phyloP scores from a whole-genome alignment of 1,140 invertebrate species.

The Nomia melanderi region DNA sequence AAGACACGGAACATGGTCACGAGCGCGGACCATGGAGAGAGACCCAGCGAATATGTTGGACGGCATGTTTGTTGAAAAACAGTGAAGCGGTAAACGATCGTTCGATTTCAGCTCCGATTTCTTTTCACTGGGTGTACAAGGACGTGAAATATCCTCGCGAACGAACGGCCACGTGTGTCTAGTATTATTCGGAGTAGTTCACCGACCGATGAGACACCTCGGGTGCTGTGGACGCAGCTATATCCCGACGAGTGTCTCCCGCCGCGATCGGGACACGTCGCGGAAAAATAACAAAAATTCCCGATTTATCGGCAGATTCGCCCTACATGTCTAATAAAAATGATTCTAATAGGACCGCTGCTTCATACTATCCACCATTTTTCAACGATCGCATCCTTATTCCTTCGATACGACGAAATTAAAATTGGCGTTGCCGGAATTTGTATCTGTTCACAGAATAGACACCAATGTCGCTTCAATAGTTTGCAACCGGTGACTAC shows the following conservation, averaged over 20 bases:
- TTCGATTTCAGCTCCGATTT: conserved; percentile 22
- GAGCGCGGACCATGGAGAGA: conserved; percentile 67
- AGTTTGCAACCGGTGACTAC: conserved; percentile 43
- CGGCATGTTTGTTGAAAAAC: conserved; percentile 42
- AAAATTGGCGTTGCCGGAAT: conserved; percentile 40
- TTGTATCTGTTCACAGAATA: background rate
- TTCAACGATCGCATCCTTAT: background rate
- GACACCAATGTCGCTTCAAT: conserved; percentile 32
- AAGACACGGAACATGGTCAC: too few relatives aligned
- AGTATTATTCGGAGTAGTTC: background rate
- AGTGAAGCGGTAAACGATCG: conserved; percentile 44
- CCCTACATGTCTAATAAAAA: background rate
- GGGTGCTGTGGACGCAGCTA: background rate
- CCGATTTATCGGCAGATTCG: conserved; percentile 3
- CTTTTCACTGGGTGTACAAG: fast-evolving
- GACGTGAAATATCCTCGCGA: fast-evolving
- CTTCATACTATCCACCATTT: background rate
- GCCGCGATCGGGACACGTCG: background rate
- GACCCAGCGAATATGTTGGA: conserved; percentile 45
- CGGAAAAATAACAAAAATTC: conserved; percentile 48
- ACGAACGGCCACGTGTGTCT: conserved; percentile 29
- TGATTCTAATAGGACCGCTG: conserved; percentile 1
- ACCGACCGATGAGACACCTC: background rate
- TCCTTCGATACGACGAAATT: conserved; percentile 23
- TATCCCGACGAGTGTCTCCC: conserved; percentile 40